Evolutionary conservation across 2,113 vertebrate genomes (phyloP), one percentile per base, ranked within the genome.

Genomic region (Callaeas wilsoni): DNA sequence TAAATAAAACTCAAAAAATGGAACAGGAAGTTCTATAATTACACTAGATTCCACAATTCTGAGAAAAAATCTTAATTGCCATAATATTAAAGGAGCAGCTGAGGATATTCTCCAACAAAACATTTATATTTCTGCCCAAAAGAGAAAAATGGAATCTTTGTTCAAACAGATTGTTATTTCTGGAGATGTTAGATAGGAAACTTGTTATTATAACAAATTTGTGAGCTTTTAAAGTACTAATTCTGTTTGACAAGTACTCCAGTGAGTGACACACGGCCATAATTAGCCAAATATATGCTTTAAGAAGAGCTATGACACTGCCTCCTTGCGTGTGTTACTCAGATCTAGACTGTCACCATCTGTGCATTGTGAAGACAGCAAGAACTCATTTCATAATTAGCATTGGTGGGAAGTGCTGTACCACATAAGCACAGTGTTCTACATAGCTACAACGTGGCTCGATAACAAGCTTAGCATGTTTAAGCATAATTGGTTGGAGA

Each of bases 391-490:
- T 73, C 57, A 52, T 18, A 81, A 87, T 94, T 62, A 92, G 70
- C 52, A 47, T 41, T 11, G 26, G 60, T 86, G 79, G 42, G 67
- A 85, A 59, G 46, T 0, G 1, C 64, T 86, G 85, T 21, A 29
- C 70, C 84, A 69, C 82, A 55, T 35, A n/a, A 91, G 70, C 92
- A 74, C 41, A 39, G 69, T 14, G 70, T 47, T 94, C 79, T 65
- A 87, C 86, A 82, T 46, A 82, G 69, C 73, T 60, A 17, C 74
- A 68, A 10, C 2, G 11, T 22, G 68, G 84, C 73, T 89, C 50
- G 2, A 82, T 92, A 93, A 76, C 81, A 70, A 88, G 96, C 91
- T 96, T 91, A 87, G 84, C 91, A 67, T 89, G 90, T 91, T 97
- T 91, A 87, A 92, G 81, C 78, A 87, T 92, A 94, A 97, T 68